phyloP scores from a whole-genome alignment of 2,797 vertebrate genomes.

The Schizopygopsis pylzovi region DNA sequence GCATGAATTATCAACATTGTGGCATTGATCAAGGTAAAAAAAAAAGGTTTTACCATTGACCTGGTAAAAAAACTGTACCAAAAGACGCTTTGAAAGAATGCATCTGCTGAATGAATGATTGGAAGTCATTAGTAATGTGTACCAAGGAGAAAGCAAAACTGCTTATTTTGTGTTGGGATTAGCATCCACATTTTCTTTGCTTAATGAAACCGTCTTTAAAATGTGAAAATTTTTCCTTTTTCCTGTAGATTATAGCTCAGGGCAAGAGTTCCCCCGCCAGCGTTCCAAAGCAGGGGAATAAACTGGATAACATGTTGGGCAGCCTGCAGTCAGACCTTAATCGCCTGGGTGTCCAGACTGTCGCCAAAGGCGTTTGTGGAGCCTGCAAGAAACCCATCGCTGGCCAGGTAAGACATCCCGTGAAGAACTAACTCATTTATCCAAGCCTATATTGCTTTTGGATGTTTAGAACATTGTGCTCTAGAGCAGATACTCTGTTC shows the following conservation, averaged over 20 bases:
- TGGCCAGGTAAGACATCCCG: slow-evolving; percentile 80
- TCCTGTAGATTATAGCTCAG: slow-evolving; percentile 83
- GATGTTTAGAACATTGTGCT: neutral
- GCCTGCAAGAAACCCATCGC: slow-evolving; percentile 90
- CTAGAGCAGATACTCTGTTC: neutral
- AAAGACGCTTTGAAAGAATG: neutral
- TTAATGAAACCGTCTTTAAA: neutral
- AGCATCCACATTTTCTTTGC: neutral
- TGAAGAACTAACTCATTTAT: neutral
- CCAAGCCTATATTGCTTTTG: too few species aligned
- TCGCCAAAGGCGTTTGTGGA: slow-evolving; percentile 89
- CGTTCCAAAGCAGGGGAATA: slow-evolving; percentile 76
- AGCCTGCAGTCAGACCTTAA: slow-evolving; percentile 89
- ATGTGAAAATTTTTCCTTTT: neutral
- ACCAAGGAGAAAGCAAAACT: neutral
- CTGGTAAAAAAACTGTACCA: neutral
- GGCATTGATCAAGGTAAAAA: neutral
- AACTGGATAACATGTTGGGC: slow-evolving; percentile 88
- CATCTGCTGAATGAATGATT: neutral
- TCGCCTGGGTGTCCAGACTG: slow-evolving; percentile 85
- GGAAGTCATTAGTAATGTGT: neutral
- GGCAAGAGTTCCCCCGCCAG: slow-evolving; percentile 69
- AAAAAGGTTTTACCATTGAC: too few species aligned
- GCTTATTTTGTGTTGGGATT: neutral
- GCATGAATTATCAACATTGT: neutral